These are phyloP conservation scores for Tenrec ecaudatus DNA, from an alignment of 2,113 vertebrate species.

Conservation along the genomic window DNA sequence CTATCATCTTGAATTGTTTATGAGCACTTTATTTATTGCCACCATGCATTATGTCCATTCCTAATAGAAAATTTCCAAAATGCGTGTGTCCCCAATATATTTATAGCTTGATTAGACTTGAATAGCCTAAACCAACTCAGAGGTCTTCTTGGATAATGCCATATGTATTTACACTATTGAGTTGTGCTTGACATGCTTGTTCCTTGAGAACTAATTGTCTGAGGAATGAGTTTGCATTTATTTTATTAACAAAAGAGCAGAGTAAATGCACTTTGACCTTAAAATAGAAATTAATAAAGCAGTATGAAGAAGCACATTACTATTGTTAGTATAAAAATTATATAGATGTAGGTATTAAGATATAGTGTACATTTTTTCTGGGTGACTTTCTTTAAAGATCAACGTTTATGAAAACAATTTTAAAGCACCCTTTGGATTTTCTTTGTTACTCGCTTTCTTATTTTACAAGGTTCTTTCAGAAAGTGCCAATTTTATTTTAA, in stretches of 20 bases:
- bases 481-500: constrained; percentile 73
- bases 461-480: constrained; percentile 43
- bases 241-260: constrained; percentile 25
- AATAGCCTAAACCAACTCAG: neutral
- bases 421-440: neutral
- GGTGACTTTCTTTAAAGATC: constrained; percentile 39
- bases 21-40: neutral
- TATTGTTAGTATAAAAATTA: neutral
- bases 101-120: too few relatives aligned
- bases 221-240: neutral
- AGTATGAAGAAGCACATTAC: neutral
- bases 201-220: neutral
- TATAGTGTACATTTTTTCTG: neutral
- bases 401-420: constrained; percentile 54
- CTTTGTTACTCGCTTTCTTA: constrained; percentile 52
- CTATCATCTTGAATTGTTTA: neutral
- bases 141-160: neutral
- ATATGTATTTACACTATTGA: neutral
- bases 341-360: constrained; percentile 48
- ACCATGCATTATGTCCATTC: neutral
- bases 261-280: neutral
- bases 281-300: constrained; percentile 51
- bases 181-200: constrained; percentile 29
- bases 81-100: too few relatives aligned
- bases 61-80: neutral